Base-by-base conservation (phyloP, 2,797 vertebrate genomes). In the Hapalemur alaotrensis region DNA sequence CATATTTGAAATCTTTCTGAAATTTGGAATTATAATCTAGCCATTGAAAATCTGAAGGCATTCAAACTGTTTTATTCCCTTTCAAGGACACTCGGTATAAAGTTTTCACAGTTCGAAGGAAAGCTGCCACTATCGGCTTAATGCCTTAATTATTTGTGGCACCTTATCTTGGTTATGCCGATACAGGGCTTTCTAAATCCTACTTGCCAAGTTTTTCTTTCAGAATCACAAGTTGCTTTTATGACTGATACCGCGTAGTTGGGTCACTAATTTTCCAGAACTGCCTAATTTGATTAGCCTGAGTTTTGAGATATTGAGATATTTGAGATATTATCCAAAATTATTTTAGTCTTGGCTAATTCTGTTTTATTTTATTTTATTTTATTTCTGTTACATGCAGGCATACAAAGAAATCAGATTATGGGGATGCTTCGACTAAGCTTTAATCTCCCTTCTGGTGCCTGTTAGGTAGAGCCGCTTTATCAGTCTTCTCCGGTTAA, bases 241-340 rank as follows among this genome's bases (percentile, higher is more conserved):
- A 41, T 41, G 15, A 30, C 73, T 46, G 20, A n/a, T 48, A 18
- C 10, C 48, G 32, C n/a, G 69, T 48, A 78, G 23, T n/a, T 54
- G 46, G 50, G 25, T 80, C 52, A 83, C 91, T 95, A 72, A 87
- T 70, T 94, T 95, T 96, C 84, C n/a, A 52, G 38, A 95, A 38
- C 50, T 84, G 35, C 43, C 32, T 30, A 54, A 72, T 85, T 91
- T 93, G 67, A 5, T 95, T 94, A 78, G 52, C 32, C 35, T 1
- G 4, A 61, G 1, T 78, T 78, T n/a, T 57, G 46, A 57, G 48
- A 67, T 83, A 32, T 59, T 83, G n/a, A n/a, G n/a, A n/a, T 83
- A 48, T 65, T n/a, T 57, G 46, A 57, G 48, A 67, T 83, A 32
- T 59, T 83, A 67, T 78, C 28, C 43, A 23, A 38, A 91, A 78